Conservation (phyloP, 2,888 invertebrate species). For the Thereva unica region DNA sequence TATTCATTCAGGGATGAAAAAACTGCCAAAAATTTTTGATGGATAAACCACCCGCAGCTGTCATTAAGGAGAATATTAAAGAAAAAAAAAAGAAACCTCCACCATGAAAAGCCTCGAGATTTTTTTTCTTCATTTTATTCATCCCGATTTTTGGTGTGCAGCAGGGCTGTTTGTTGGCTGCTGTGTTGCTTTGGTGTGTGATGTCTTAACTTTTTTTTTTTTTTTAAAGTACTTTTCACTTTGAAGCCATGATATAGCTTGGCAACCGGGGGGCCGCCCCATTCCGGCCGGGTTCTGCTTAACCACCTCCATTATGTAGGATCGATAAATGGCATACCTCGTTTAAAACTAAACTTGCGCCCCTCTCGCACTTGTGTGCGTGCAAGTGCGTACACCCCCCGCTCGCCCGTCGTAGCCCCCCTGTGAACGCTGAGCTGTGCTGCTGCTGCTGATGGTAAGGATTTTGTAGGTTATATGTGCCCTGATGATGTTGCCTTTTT, state of each 20-base stretch:
- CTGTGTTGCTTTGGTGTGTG: no score
- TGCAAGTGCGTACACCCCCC: constrained; percentile 19
- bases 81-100: constrained; percentile 7
- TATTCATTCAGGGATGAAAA: background rate
- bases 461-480: constrained; percentile 3
- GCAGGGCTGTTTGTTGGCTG: no score
- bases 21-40: constrained; percentile 27
- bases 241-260: constrained; percentile 18
- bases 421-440: background rate
- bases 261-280: constrained; percentile 13
- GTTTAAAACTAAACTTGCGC: constrained; percentile 41
- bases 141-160: no score
- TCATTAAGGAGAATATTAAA: constrained; percentile 16
- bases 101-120: no score
- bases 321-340: constrained; percentile 43
- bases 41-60: constrained; percentile 32
- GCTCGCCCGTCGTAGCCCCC: no score
- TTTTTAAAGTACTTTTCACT: constrained; percentile 29
- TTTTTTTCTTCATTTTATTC: no score
- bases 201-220: no score
- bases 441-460: constrained; percentile 1
- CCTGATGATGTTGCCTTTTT: constrained; percentile 13
- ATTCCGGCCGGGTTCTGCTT: constrained; percentile 9
- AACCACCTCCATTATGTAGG: constrained; percentile 17
- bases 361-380: constrained; percentile 28